A percentile compares a stretch with the other conserved stretches of the same genome.
phyloP scores from a whole-genome alignment of 2,797 vertebrate species.

The Diplodus puntazzo region DNA sequence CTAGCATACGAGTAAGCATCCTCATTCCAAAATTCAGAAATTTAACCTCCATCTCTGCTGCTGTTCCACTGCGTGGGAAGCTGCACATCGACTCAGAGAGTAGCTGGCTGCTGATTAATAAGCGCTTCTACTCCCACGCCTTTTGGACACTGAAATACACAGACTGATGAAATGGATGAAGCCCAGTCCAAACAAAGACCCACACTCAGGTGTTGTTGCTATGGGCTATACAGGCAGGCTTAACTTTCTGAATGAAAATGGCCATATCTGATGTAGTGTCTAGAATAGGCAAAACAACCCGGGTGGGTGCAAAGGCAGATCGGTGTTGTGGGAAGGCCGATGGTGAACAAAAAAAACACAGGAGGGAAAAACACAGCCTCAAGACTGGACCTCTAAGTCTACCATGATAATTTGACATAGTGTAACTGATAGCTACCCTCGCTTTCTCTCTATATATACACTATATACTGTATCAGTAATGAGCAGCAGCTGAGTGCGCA shows the following conservation, averaged over 20 bases:
- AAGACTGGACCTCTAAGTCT: background rate
- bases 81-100: conserved; percentile 36
- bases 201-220: conserved; percentile 45
- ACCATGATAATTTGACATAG: background rate
- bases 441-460: background rate
- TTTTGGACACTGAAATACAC: conserved; percentile 49
- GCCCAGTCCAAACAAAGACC: conserved; percentile 44
- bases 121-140: conserved; percentile 62
- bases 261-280: conserved; percentile 17
- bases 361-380: background rate
- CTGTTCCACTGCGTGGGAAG: conserved; percentile 63
- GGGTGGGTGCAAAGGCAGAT: background rate
- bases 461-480: conserved; percentile 10
- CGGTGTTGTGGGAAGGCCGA: background rate
- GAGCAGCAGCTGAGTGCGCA: conserved; percentile 50
- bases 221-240: conserved; percentile 31
- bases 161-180: conserved; percentile 45
- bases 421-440: conserved; percentile 26
- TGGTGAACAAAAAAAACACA: background rate
- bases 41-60: conserved; percentile 60
- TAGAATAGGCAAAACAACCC: too few relatives aligned
- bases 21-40: conserved; percentile 49
- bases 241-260: conserved; percentile 41
- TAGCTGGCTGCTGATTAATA: conserved; percentile 71
- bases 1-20: conserved; percentile 12